phyloP scores from a whole-genome alignment of 2,888 invertebrate species.

The Pristionchus exspectatus region DNA sequence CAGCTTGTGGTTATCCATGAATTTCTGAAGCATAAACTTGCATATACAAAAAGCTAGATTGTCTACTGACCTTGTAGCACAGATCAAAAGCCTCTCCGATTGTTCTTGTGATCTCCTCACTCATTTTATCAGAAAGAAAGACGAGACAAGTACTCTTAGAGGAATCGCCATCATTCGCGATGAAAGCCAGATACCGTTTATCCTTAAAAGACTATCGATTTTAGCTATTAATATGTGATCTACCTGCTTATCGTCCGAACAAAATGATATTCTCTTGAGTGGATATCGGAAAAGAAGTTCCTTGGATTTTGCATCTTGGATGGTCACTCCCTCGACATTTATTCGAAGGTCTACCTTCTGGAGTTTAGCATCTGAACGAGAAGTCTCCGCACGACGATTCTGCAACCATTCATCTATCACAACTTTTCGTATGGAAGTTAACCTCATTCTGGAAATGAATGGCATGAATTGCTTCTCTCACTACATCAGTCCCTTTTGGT shows the following conservation, averaged over 20 bases:
- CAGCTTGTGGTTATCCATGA: slow-evolving; percentile 52
- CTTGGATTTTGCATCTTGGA: slow-evolving; percentile 86
- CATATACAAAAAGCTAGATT: not conserved
- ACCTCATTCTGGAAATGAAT: slow-evolving; percentile 81
- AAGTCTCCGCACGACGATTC: slow-evolving; percentile 87
- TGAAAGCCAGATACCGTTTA: slow-evolving; percentile 50
- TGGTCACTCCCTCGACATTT: slow-evolving; percentile 95
- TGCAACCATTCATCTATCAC: slow-evolving; percentile 65
- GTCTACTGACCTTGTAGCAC: slow-evolving; percentile 38
- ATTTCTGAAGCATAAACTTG: slow-evolving; percentile 22
- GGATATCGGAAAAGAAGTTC: slow-evolving; percentile 93
- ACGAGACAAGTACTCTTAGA: slow-evolving; percentile 55
- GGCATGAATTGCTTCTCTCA: slow-evolving; percentile 96
- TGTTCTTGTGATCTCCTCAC: slow-evolving; percentile 54
- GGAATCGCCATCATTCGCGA: slow-evolving; percentile 52
- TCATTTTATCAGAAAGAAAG: slow-evolving; percentile 51
- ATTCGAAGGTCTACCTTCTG: slow-evolving; percentile 92
- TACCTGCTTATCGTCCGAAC: slow-evolving; percentile 92
- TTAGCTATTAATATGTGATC: not conserved
- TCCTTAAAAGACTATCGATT: slow-evolving; percentile 21
- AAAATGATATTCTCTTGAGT: slow-evolving; percentile 96
- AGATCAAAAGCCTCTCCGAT: slow-evolving; percentile 57
- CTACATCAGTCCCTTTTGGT: slow-evolving; percentile 97
- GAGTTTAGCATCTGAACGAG: slow-evolving; percentile 91
- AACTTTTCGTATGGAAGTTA: not conserved